Evolutionary conservation across 2,797 vertebrate genomes (phyloP), one percentile per base, ranked within the genome.

Genomic region (Sebastes iracundus): DNA sequence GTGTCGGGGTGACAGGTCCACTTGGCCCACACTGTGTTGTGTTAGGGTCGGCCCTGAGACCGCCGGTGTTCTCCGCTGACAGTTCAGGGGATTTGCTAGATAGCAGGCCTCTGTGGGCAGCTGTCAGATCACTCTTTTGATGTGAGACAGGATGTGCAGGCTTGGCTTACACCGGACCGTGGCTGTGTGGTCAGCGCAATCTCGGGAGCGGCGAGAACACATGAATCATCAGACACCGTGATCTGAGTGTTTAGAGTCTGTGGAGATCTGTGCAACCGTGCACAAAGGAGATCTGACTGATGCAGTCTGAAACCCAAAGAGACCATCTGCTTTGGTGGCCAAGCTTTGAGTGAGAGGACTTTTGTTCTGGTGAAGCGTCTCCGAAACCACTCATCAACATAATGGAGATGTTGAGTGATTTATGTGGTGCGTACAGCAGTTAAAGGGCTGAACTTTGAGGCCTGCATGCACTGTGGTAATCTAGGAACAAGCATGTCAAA

Each of bases 1-100:
- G 88, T 86, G 78, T 92, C 84, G 71, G 81, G 79, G 84, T 92
- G 90, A 94, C 80, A 82, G 73, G 86, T 92, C 86, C 75, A 59
- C 75, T 84, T 79, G 88, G 85, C 83, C 78, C 68, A 18, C 46
- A 2, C 53, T 25, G 58, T 82, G 88, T 89, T 90, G 77, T 87
- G 84, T 78, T 78, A 66, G 75, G 66, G 60, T 83, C 75, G 46
- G 69, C 42, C 28, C 66, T 2, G 28, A 75, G 83, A 82, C 52
- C 70, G 25, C 75, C 32, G 27, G 20, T 2, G 61, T 27, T 81
- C 38, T 60, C 82, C 11, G 33, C 65, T 72, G 80, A 83, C 64
- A 7, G 52, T 61, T 60, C 18, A 6, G 75, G 62, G 73, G 72
- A 52, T 81, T 79, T 85, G 69, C 32, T 65, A 23, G 84, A 81